Evolutionary conservation across 1,140 invertebrate genomes (phyloP).

Genomic region (Melitaea cinxia): DNA sequence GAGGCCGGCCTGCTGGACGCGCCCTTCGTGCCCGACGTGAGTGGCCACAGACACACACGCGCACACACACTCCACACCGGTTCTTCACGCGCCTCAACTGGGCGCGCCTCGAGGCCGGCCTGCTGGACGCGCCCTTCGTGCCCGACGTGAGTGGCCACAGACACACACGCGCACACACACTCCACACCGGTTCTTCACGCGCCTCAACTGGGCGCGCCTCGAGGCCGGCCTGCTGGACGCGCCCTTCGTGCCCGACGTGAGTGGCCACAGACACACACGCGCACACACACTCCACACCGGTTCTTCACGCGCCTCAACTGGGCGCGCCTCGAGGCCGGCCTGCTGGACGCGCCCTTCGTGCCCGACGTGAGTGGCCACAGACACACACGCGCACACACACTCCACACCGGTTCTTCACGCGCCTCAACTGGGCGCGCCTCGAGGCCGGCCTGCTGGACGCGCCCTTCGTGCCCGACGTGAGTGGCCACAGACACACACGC

Average conservation of each 20-base stretch:
- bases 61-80: no score
- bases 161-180: constrained; percentile 93
- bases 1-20: no score
- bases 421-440: constrained; percentile 91
- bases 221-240: constrained; percentile 98
- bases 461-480: constrained; percentile 93
- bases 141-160: constrained; percentile 92
- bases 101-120: constrained; percentile 94
- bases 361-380: no score
- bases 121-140: constrained; percentile 91
- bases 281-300: constrained; percentile 85
- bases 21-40: no score
- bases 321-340: constrained; percentile 98
- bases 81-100: constrained; percentile 92
- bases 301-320: constrained; percentile 94
- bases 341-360: no score
- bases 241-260: constrained; percentile 98
- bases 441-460: constrained; percentile 92
- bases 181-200: constrained; percentile 92
- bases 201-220: constrained; percentile 95
- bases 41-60: no score
- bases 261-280: constrained; percentile 56
- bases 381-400: constrained; percentile 82
- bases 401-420: constrained; percentile 80
- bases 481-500: constrained; percentile 90